A percentile compares a stretch with the other conserved stretches of the same genome.
These are phyloP conservation scores for Deroptyus accipitrinus DNA, from an alignment of 2,113 vertebrate species.

Conservation along the genomic window DNA sequence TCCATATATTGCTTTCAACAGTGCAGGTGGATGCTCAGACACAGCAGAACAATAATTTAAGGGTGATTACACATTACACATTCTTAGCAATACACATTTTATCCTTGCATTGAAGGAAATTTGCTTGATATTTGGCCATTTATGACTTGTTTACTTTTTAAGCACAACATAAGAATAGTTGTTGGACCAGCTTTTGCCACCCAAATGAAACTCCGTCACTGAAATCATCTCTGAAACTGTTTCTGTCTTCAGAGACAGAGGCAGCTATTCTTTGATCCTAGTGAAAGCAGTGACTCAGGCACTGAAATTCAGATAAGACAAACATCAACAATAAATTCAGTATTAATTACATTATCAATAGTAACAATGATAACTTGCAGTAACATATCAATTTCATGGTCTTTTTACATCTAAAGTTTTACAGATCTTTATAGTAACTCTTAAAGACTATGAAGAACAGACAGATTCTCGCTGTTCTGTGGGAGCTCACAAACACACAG, in stretches of 20 bases:
- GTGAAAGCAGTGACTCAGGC: background rate
- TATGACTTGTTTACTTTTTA: background rate
- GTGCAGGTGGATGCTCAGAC: background rate
- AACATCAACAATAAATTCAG: background rate
- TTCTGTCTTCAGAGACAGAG: constrained; percentile 20
- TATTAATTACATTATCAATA: background rate
- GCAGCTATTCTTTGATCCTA: background rate
- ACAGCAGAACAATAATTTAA: background rate
- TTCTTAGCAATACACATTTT: background rate
- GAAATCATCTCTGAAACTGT: background rate
- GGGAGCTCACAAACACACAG: background rate
- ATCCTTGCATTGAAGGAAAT: background rate
- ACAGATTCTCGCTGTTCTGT: background rate
- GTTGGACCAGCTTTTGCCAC: constrained; percentile 13
- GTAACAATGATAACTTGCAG: background rate
- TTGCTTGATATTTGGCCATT: background rate
- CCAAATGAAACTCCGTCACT: constrained; percentile 16
- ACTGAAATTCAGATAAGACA: background rate
- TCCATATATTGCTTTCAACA: rapidly evolving
- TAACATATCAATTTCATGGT: background rate
- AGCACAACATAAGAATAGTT: background rate
- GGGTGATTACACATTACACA: rapidly evolving
- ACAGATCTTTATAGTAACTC: background rate
- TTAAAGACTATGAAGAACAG: background rate
- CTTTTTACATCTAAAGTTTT: background rate